Conservation (phyloP, 2,113 vertebrate genomes). For the Mionectes macconnelli region DNA sequence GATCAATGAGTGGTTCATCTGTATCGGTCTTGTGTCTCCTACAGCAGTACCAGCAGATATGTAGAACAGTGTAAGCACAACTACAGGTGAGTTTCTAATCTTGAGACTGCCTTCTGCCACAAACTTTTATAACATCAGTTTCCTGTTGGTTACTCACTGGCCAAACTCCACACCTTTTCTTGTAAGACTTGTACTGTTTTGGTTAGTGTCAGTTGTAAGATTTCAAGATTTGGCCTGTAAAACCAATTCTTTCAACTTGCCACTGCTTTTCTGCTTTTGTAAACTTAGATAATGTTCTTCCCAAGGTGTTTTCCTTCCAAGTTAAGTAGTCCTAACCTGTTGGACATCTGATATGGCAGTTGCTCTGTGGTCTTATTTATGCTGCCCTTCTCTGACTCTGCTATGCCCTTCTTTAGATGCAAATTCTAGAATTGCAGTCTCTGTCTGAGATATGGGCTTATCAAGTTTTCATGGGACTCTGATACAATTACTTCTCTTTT, state of each 20-base stretch:
- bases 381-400: background rate
- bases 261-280: background rate
- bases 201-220: background rate
- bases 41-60: background rate
- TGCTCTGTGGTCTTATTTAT: background rate
- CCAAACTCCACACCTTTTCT: background rate
- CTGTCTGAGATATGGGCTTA: background rate
- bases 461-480: background rate
- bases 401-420: background rate
- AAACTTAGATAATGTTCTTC: background rate
- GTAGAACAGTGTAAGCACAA: background rate
- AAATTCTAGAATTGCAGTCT: background rate
- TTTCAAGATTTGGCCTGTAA: background rate
- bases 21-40: background rate
- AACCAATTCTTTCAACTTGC: background rate
- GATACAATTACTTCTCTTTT: background rate
- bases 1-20: background rate
- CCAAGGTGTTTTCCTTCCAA: background rate
- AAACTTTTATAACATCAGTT: background rate
- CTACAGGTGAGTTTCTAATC: background rate
- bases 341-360: background rate
- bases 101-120: background rate
- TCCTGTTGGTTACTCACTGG: background rate
- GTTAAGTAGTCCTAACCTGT: background rate
- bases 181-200: background rate